A percentile compares a stretch with the other conserved stretches of the same genome.
Evolutionary conservation across 2,888 invertebrate genomes (phyloP).

Genomic region (Drosophila cracens): DNA sequence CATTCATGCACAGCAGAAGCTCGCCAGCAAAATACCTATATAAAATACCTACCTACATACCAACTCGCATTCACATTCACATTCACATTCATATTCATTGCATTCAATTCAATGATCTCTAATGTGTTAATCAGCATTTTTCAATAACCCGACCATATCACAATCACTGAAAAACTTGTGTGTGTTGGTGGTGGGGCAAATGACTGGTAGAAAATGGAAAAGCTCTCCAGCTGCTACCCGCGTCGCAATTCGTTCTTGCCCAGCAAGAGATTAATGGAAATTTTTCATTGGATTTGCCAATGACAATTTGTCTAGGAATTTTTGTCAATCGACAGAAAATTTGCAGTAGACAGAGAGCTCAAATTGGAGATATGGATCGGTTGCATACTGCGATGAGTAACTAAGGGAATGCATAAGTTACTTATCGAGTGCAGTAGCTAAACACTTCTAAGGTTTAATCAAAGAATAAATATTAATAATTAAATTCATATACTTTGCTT

Average conservation of each 20-base stretch:
- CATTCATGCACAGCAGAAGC: constrained; percentile 75
- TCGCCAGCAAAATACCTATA: constrained; percentile 34
- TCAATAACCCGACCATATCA: constrained; percentile 61
- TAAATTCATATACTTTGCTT: background rate
- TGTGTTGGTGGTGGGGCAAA: background rate
- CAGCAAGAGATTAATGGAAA: constrained; percentile 63
- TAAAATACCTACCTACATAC: constrained; percentile 33
- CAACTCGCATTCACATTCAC: constrained; percentile 12
- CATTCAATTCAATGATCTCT: constrained; percentile 63
- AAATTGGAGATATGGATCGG: constrained; percentile 37
- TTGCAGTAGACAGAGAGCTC: constrained; percentile 19
- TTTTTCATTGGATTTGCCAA: constrained; percentile 50
- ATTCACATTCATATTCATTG: constrained; percentile 20
- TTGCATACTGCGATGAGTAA: constrained; percentile 11
- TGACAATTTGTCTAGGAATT: constrained; percentile 47
- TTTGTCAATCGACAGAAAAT: constrained; percentile 49
- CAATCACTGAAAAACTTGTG: constrained; percentile 15
- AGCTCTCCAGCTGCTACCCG: constrained; percentile 31
- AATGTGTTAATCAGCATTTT: constrained; percentile 81
- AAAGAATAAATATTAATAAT: background rate
- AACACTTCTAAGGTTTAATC: no score
- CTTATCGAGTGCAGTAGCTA: background rate
- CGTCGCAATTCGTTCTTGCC: background rate
- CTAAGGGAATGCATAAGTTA: background rate
- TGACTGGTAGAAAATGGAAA: constrained; percentile 29